These are phyloP conservation scores for Aphodius sticticus DNA, from an alignment of 2,888 invertebrate genomes.

Conservation along the genomic window DNA sequence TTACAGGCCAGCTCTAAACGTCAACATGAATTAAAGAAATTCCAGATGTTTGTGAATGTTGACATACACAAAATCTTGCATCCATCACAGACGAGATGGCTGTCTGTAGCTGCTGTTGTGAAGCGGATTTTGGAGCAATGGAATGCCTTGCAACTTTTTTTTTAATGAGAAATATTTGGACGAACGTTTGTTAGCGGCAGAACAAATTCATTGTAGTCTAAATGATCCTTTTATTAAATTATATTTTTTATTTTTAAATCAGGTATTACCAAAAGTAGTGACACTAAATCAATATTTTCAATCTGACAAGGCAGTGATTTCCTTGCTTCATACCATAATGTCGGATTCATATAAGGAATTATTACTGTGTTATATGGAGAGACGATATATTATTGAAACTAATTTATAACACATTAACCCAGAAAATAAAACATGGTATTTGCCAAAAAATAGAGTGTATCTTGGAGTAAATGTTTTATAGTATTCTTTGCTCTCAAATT, in stretches of 20 bases:
- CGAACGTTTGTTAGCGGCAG: slow-evolving; percentile 36
- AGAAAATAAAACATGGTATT: background rate
- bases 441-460: slow-evolving; percentile 13
- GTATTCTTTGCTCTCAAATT: background rate
- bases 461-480: slow-evolving; percentile 15
- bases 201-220: slow-evolving; percentile 38
- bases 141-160: slow-evolving; percentile 45
- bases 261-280: slow-evolving; percentile 30
- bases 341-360: slow-evolving; percentile 23
- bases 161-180: slow-evolving; percentile 42
- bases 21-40: slow-evolving; percentile 40
- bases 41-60: slow-evolving; percentile 44
- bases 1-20: slow-evolving; percentile 39
- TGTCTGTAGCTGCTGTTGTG: slow-evolving; percentile 46
- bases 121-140: slow-evolving; percentile 48
- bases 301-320: slow-evolving; percentile 25
- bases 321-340: slow-evolving; percentile 22
- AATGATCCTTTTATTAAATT: slow-evolving; percentile 41
- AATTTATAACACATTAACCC: slow-evolving; percentile 19
- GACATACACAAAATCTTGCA: slow-evolving; percentile 44
- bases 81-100: slow-evolving; percentile 49
- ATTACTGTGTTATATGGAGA: slow-evolving; percentile 28
- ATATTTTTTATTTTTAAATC: slow-evolving; percentile 25
- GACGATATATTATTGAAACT: slow-evolving; percentile 23
- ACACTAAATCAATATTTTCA: slow-evolving; percentile 30